Conservation (phyloP, 2,113 vertebrate species). For the Nannospalax galili region DNA sequence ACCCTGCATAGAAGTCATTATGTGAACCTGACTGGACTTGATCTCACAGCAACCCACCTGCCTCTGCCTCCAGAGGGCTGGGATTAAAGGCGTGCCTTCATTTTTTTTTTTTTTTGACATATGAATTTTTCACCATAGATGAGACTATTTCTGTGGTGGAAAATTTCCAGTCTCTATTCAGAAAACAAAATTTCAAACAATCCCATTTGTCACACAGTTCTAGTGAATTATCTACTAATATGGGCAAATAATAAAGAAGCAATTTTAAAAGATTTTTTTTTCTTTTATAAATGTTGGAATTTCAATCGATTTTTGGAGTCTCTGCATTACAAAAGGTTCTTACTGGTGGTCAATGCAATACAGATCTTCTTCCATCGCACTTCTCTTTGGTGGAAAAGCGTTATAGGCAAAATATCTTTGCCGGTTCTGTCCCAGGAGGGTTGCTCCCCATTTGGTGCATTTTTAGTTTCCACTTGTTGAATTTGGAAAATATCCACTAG, state of each 20-base stretch:
- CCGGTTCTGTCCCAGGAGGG: background rate
- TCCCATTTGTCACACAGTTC: background rate
- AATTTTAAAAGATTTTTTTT: background rate
- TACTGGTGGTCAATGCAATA: background rate
- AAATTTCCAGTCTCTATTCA: background rate
- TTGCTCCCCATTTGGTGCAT: background rate
- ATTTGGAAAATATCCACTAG: background rate
- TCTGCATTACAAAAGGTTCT: background rate
- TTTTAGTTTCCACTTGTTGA: conserved; percentile 1
- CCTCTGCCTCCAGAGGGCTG: too few relatives aligned
- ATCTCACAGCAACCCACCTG: too few relatives aligned
- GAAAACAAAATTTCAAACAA: background rate
- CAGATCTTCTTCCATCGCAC: background rate
- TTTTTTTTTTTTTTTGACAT: background rate
- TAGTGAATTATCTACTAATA: background rate
- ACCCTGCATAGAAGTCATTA: too few relatives aligned
- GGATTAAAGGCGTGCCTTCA: too few relatives aligned
- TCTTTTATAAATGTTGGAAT: background rate
- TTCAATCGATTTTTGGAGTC: background rate
- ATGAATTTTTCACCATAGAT: background rate
- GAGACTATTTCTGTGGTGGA: background rate
- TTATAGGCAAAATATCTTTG: background rate
- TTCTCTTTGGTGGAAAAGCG: background rate
- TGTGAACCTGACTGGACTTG: too few relatives aligned
- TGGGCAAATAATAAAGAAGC: background rate